Evolutionary conservation across 2,797 vertebrate species (phyloP).

Genomic region (Pampus argenteus): DNA sequence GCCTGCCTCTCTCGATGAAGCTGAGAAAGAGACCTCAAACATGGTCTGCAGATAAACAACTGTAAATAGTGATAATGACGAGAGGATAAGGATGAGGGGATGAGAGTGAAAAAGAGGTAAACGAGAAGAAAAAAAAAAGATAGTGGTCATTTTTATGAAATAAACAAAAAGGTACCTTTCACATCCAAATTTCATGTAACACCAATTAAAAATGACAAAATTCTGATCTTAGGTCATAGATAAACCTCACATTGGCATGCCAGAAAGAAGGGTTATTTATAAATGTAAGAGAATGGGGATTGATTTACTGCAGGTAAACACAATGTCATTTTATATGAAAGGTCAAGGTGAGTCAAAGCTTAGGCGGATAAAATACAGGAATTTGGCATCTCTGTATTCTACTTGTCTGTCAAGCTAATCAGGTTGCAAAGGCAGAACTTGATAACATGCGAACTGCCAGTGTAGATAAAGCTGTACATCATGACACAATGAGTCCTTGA

Average conservation of each 20-base stretch:
- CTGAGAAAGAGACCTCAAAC: constrained; percentile 74
- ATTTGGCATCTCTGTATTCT: constrained; percentile 41
- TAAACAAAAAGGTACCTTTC: background rate
- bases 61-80: constrained; percentile 36
- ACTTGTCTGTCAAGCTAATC: constrained; percentile 42
- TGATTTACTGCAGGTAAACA: constrained; percentile 73
- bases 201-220: constrained; percentile 22
- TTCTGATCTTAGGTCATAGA: constrained; percentile 19
- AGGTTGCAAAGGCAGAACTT: constrained; percentile 3
- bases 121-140: background rate
- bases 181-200: constrained; percentile 7
- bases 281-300: constrained; percentile 65
- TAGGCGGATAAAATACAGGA: constrained; percentile 44
- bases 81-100: constrained; percentile 11
- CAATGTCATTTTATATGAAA: constrained; percentile 58
- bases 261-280: constrained; percentile 64
- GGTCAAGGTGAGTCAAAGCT: constrained; percentile 73
- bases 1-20: constrained; percentile 72
- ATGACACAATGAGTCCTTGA: constrained; percentile 21
- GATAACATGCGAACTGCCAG: constrained; percentile 24
- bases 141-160: background rate
- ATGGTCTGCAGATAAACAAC: constrained; percentile 54
- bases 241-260: constrained; percentile 33
- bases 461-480: constrained; percentile 16
- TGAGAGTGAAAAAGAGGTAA: background rate